Base-by-base conservation (phyloP, 1,140 invertebrate genomes). In the Charaxes varanes region DNA sequence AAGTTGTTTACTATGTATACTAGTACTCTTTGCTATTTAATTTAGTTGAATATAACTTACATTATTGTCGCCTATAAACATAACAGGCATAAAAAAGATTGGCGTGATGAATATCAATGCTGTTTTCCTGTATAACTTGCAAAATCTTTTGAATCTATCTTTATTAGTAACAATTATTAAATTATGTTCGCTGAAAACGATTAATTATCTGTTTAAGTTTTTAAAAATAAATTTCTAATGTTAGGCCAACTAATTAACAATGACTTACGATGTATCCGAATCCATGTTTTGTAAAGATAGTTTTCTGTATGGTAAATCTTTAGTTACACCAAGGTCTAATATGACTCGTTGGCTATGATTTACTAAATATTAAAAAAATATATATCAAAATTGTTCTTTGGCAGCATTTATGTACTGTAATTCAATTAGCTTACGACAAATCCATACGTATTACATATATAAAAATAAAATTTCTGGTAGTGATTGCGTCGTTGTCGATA, bases 141-240 rank as follows among this genome's bases (percentile, higher is more conserved):
- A 56, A 35, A 62, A 63, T 26, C 62, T 44, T 15, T 42, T 44
- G 3, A 63, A 22, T 11, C 50, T 48, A 26, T 46, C 53, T 35
- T 50, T 57, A 22, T 45, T 55, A 3, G 56, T 61, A 6, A 55
- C 38, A 37, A 71, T 62, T 14, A 73, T 31, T 4, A 72, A 36
- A 46, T 70, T 64, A n/a, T 48, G 36, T 37, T 69, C 69, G 4
- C 72, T 77, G 57, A 8, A 72, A 67, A 30, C n/a, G n/a, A n/a
- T n/a, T n/a, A 36, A 36, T 23, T n/a, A 41, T 15, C n/a, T n/a
- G n/a, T n/a, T n/a, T n/a, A n/a, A n/a, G n/a, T 18, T 18, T 12
- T 33, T 13, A 18, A 7, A 31, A 31, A 14, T 2, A 27, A 27
- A 4, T 27, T 13, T 14, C 2, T n/a, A 8, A 24, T 27, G 3